Evolutionary conservation across 2,888 invertebrate genomes (phyloP).

Genomic region (Dioctria rufipes): DNA sequence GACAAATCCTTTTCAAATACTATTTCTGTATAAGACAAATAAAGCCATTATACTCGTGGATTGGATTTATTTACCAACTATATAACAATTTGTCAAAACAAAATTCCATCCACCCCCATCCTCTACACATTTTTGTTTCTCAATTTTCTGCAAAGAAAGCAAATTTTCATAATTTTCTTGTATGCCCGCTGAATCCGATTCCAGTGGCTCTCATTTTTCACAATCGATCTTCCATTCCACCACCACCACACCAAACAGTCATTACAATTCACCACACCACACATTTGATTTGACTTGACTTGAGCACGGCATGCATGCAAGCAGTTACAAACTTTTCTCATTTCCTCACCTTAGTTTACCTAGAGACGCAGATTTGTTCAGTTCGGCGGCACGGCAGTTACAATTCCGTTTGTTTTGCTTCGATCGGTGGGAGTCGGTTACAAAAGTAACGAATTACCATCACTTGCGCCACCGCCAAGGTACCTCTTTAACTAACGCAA

Average conservation of each 20-base stretch:
- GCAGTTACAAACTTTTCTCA: neutral
- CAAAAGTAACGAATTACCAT: neutral
- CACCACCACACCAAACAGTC: neutral
- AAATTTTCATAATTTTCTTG: neutral
- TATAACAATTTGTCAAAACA: too few species aligned
- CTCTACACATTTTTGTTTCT: neutral
- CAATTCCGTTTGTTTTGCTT: neutral
- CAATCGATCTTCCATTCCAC: neutral
- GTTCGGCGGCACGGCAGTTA: neutral
- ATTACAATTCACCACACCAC: neutral
- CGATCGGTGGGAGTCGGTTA: neutral
- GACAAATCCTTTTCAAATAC: too few species aligned
- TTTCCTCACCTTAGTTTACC: conserved; percentile 44
- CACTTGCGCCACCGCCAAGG: neutral
- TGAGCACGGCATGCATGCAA: conserved; percentile 1
- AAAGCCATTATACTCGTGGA: too few species aligned
- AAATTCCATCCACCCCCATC: neutral
- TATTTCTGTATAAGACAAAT: too few species aligned
- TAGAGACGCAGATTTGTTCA: conserved; percentile 39
- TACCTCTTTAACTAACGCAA: too few species aligned
- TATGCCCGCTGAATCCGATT: neutral
- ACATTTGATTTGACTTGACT: neutral
- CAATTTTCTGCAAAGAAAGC: conserved; percentile 10
- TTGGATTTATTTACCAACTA: too few species aligned
- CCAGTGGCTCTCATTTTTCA: conserved; percentile 36